Conservation (phyloP, 2,113 vertebrate genomes). For the Nothobranchius furzeri region DNA sequence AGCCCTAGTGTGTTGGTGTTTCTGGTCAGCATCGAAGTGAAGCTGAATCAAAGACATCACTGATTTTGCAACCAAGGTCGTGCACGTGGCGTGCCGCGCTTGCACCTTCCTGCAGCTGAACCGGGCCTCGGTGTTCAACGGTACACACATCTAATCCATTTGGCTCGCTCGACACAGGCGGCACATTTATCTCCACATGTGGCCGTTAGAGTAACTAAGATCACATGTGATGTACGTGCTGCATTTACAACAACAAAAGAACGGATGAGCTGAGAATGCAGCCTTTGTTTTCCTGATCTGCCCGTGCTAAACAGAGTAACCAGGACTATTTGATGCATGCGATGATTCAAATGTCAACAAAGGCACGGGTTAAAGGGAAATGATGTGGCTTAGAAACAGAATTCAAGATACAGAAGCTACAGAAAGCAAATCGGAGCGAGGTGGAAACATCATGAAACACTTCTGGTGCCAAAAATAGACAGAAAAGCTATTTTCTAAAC, state of each 20-base stretch:
- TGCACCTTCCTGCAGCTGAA: too few relatives aligned
- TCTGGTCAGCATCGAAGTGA: too few relatives aligned
- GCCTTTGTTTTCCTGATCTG: too few relatives aligned
- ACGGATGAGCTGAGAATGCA: too few relatives aligned
- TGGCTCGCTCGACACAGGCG: slow-evolving; percentile 22
- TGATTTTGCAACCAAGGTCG: slow-evolving; percentile 9
- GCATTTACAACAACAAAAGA: too few relatives aligned
- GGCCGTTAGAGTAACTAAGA: neutral
- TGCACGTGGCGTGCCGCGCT: neutral
- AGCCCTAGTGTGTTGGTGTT: too few relatives aligned
- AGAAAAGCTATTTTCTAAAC: slow-evolving; percentile 18
- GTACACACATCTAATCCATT: slow-evolving; percentile 68
- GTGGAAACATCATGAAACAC: slow-evolving; percentile 12
- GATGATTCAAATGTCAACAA: neutral
- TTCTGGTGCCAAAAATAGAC: slow-evolving; percentile 32
- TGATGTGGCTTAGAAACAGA: neutral
- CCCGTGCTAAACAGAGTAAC: too few relatives aligned
- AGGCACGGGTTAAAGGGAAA: too few relatives aligned
- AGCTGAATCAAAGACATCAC: neutral
- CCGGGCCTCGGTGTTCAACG: slow-evolving; percentile 6
- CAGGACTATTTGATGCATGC: neutral
- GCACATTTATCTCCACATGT: neutral
- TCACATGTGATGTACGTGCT: neutral
- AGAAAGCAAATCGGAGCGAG: slow-evolving; percentile 4
- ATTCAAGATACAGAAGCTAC: neutral